Evolutionary conservation across 1,140 invertebrate genomes (phyloP).

Genomic region (Samia ricini): DNA sequence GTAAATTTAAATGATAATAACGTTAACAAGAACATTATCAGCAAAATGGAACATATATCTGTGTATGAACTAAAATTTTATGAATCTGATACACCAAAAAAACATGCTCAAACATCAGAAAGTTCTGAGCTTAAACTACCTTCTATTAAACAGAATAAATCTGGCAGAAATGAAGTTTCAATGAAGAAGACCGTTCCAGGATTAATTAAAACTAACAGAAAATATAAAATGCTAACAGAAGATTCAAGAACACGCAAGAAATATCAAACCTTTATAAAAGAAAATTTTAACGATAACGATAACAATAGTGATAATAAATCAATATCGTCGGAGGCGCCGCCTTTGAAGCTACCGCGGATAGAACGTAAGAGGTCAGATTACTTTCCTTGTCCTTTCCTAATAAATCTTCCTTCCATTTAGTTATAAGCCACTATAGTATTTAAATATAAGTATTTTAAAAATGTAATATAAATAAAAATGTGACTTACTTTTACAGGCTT

Average conservation of each 20-base stretch:
- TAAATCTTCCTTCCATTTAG: background rate
- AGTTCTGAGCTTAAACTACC: constrained; percentile 34
- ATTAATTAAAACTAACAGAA: constrained; percentile 34
- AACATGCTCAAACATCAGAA: constrained; percentile 13
- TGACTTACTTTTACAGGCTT: constrained; percentile 52
- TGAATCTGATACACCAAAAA: constrained; percentile 23
- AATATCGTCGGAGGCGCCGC: constrained; percentile 52
- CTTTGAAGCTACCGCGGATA: constrained; percentile 65
- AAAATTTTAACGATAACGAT: constrained; percentile 28
- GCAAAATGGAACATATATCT: constrained; percentile 59
- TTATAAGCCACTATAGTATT: background rate
- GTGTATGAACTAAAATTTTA: constrained; percentile 53
- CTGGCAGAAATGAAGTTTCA: constrained; percentile 22
- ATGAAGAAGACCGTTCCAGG: constrained; percentile 36
- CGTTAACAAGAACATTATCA: background rate
- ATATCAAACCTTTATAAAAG: constrained; percentile 57
- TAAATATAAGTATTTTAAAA: background rate
- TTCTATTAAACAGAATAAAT: constrained; percentile 52
- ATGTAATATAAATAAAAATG: background rate
- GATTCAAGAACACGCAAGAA: constrained; percentile 44
- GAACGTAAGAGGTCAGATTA: constrained; percentile 60
- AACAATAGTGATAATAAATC: constrained; percentile 49
- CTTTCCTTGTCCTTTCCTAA: constrained; percentile 13
- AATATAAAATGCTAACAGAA: constrained; percentile 46
- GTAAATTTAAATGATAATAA: background rate